Evolutionary conservation across 2,797 vertebrate species (phyloP).

Genomic region (Eulemur mongoz): DNA sequence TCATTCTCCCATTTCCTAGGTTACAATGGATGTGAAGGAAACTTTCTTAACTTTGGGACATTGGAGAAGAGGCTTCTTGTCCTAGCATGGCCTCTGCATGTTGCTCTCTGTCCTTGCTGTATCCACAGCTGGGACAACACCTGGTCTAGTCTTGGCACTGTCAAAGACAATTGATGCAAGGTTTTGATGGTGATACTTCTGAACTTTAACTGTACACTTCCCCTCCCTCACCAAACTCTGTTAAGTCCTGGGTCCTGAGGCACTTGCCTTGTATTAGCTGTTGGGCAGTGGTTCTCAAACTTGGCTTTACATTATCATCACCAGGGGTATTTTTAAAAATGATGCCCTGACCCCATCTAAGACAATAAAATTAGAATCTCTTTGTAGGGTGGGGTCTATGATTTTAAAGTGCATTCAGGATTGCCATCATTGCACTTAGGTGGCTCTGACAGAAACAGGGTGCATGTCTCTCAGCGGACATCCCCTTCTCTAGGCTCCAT

Average conservation of each 20-base stretch:
- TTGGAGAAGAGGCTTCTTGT: not conserved
- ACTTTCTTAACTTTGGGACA: not conserved
- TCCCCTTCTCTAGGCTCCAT: not conserved
- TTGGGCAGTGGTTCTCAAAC: not conserved
- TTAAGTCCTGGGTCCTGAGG: not conserved
- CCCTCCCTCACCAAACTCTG: not conserved
- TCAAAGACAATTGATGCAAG: not conserved
- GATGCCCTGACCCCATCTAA: not conserved
- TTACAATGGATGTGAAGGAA: not conserved
- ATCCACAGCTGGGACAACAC: not conserved
- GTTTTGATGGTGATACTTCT: not conserved
- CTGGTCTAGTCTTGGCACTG: not conserved
- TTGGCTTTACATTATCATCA: not conserved
- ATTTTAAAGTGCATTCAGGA: not conserved
- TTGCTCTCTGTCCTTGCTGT: not conserved
- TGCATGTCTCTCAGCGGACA: not conserved
- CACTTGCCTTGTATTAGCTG: not conserved
- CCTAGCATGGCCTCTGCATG: not conserved
- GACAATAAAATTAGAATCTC: not conserved
- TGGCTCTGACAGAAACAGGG: not conserved
- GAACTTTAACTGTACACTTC: not conserved
- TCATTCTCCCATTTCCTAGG: not conserved
- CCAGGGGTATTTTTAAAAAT: not conserved
- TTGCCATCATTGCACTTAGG: not conserved
- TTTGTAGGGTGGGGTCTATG: not conserved